These are phyloP conservation scores for Rugalucina vietnamica DNA, from an alignment of 2,888 invertebrate genomes.

Conservation along the genomic window DNA sequence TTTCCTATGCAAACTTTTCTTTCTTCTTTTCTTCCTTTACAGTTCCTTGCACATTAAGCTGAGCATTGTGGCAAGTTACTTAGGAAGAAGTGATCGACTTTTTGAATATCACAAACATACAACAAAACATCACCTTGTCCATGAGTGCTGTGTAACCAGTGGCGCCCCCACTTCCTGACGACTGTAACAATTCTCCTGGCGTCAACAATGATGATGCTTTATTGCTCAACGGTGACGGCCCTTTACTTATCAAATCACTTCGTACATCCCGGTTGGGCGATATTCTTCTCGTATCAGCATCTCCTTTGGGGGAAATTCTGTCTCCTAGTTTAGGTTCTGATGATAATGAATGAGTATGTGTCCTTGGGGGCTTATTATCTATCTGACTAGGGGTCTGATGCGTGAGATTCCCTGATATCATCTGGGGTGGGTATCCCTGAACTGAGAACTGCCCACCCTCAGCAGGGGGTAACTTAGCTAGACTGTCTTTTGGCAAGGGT, in stretches of 20 bases:
- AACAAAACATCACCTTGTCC: not conserved
- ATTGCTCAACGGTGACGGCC: constrained; percentile 6
- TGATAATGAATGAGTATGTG: not conserved
- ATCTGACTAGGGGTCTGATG: not conserved
- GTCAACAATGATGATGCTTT: constrained; percentile 45
- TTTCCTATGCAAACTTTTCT: too few relatives aligned
- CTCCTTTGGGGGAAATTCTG: constrained; percentile 20
- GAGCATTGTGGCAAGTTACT: too few relatives aligned
- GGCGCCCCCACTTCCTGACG: constrained; percentile 17
- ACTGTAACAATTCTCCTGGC: constrained; percentile 55
- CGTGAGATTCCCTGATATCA: not conserved
- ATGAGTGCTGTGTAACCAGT: not conserved
- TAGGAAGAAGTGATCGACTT: not conserved
- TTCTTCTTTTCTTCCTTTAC: not conserved
- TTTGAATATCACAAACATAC: too few relatives aligned
- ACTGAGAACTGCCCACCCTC: not conserved
- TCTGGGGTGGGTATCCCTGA: not conserved
- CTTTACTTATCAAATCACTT: not conserved
- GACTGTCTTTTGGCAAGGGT: not conserved
- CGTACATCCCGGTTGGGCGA: constrained; percentile 15
- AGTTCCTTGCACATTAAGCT: too few relatives aligned
- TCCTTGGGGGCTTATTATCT: not conserved
- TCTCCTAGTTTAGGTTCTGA: not conserved
- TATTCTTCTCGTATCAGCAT: not conserved
- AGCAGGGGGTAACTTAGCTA: not conserved